These are phyloP conservation scores for Crocodylus rhombifer DNA, from an alignment of 2,797 vertebrate genomes.

Conservation along the genomic window DNA sequence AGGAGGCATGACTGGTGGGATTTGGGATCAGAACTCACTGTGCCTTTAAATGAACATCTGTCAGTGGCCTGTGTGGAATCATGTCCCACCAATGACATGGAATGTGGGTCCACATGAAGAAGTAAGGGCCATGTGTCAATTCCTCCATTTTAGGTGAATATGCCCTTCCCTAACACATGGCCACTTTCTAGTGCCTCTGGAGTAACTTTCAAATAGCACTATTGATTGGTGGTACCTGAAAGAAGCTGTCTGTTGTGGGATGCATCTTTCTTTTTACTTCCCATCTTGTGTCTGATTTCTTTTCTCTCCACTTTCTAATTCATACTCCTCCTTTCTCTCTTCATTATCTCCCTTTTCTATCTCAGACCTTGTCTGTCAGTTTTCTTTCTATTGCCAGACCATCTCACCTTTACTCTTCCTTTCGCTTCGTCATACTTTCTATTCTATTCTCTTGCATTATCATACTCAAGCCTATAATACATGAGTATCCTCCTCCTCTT, in stretches of 20 bases:
- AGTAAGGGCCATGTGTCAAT: background rate
- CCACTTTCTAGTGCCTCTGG: background rate
- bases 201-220: background rate
- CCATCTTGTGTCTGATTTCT: background rate
- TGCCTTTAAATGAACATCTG: too few species aligned
- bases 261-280: background rate
- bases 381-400: background rate
- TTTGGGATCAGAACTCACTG: too few species aligned
- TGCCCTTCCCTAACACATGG: background rate
- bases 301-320: background rate
- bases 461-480: background rate
- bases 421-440: background rate
- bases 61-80: too few species aligned
- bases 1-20: too few species aligned
- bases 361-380: background rate
- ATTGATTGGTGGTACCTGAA: background rate
- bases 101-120: background rate
- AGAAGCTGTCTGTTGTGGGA: background rate
- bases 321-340: rapidly evolving
- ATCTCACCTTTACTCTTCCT: background rate
- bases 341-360: background rate
- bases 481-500: background rate
- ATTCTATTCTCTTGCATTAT: background rate
- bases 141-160: background rate
- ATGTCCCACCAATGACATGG: background rate